phyloP scores from a whole-genome alignment of 2,797 vertebrate species.

The Urosaurus nigricauda region DNA sequence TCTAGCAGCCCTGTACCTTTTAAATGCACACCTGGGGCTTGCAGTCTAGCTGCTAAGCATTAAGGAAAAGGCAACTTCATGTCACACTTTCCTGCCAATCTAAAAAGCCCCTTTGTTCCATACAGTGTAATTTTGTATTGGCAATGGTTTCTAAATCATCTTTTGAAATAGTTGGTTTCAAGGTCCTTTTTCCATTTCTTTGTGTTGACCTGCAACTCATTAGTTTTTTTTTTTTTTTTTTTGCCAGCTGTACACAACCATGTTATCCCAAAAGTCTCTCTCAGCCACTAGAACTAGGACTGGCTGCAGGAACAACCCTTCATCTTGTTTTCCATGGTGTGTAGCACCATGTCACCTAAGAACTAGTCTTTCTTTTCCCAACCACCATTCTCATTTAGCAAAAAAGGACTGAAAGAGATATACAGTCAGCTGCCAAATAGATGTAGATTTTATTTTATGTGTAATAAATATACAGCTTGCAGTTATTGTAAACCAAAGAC shows the following conservation, averaged over 20 bases:
- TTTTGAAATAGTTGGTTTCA: constrained; percentile 19
- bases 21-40: no score
- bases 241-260: not conserved
- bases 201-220: not conserved
- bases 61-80: no score
- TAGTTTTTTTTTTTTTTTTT: no score
- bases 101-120: no score
- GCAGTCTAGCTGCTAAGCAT: no score
- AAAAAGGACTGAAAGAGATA: not conserved
- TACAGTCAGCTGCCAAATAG: not conserved
- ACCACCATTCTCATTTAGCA: not conserved
- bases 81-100: no score
- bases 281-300: not conserved
- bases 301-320: not conserved
- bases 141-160: not conserved
- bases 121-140: constrained; percentile 7
- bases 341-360: not conserved
- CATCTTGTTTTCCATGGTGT: not conserved
- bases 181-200: not conserved
- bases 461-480: not conserved
- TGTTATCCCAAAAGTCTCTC: not conserved
- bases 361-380: not conserved
- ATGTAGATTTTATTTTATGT: not conserved
- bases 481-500: not conserved
- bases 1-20: no score